phyloP scores from a whole-genome alignment of 2,888 invertebrate species.

The Drosophila melanosoma region DNA sequence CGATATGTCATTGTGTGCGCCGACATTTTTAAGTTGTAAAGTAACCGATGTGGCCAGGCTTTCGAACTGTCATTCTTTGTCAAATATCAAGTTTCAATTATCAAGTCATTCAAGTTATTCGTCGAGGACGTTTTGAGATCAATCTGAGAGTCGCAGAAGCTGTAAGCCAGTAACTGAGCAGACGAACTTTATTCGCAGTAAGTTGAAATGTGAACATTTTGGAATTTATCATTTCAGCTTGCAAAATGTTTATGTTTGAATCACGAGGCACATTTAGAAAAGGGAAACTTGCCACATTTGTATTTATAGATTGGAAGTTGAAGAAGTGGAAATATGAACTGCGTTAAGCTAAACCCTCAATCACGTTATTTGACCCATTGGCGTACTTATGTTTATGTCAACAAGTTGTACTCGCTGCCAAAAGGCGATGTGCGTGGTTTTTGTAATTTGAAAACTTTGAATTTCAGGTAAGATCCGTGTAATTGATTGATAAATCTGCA shows the following conservation, averaged over 20 bases:
- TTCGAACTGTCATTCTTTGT: background rate
- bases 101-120: background rate
- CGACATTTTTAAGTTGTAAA: background rate
- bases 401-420: constrained; percentile 91
- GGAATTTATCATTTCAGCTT: background rate
- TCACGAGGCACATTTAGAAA: background rate
- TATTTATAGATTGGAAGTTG: background rate
- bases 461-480: constrained; percentile 88
- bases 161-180: background rate
- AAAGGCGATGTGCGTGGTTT: constrained; percentile 89
- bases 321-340: background rate
- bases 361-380: constrained; percentile 67
- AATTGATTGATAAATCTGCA: constrained; percentile 51
- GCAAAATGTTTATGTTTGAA: background rate
- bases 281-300: background rate
- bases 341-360: constrained; percentile 24
- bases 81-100: background rate
- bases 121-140: background rate
- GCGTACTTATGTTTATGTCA: constrained; percentile 90
- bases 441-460: constrained; percentile 90
- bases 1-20: background rate
- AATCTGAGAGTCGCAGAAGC: no score
- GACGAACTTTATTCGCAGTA: constrained; percentile 1
- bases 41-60: background rate
- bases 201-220: background rate